These are phyloP conservation scores for Phocides pigmalion DNA, from an alignment of 1,140 invertebrate species.

Conservation along the genomic window DNA sequence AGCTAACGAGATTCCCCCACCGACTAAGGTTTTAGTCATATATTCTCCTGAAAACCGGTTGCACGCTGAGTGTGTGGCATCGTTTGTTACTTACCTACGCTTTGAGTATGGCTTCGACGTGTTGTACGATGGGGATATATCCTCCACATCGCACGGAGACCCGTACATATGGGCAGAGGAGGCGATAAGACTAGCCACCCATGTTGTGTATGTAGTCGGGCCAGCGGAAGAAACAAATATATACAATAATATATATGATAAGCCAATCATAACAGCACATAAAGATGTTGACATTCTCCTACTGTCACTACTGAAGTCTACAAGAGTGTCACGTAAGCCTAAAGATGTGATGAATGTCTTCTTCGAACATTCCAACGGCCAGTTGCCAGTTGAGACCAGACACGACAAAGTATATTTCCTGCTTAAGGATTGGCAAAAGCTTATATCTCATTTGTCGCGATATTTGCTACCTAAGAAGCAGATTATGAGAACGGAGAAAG, in stretches of 20 bases:
- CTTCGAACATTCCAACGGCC: conserved; percentile 69
- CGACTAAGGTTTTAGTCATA: conserved; percentile 66
- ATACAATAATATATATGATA: conserved; percentile 72
- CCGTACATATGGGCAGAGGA: conserved; percentile 70
- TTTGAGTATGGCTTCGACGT: conserved; percentile 67
- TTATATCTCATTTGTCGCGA: conserved; percentile 67
- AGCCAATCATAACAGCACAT: conserved; percentile 63
- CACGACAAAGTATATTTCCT: conserved; percentile 61
- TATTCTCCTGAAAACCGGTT: conserved; percentile 66
- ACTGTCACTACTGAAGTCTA: conserved; percentile 52
- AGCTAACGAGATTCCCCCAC: conserved; percentile 59
- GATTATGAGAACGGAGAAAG: conserved; percentile 65
- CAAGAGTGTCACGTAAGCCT: conserved; percentile 36
- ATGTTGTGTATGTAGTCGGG: conserved; percentile 69
- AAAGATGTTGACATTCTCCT: conserved; percentile 58
- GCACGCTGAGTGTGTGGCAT: conserved; percentile 67
- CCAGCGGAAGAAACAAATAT: conserved; percentile 59
- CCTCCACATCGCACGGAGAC: conserved; percentile 59
- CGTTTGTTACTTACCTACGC: conserved; percentile 63
- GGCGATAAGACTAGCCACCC: conserved; percentile 54
- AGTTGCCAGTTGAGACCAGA: conserved; percentile 59
- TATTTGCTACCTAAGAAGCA: conserved; percentile 68
- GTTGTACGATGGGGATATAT: conserved; percentile 70
- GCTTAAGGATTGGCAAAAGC: conserved; percentile 70
- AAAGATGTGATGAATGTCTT: conserved; percentile 68